Base-by-base conservation (phyloP, 2,113 vertebrate genomes). In the Corythoichthys haematopterus region DNA sequence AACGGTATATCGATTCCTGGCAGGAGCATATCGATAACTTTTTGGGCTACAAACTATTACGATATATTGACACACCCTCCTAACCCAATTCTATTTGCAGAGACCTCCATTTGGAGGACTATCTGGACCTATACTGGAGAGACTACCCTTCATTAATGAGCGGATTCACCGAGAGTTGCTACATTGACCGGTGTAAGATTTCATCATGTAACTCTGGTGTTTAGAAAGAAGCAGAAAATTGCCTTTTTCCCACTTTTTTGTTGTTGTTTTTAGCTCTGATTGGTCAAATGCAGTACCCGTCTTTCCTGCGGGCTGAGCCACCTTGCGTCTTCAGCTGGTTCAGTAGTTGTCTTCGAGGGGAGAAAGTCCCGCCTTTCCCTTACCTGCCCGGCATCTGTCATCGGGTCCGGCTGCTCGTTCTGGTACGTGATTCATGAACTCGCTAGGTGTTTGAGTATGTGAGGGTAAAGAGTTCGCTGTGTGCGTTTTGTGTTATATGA, bases 51-150 rank as follows among this genome's bases (percentile, higher is more conserved):
- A 28, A 28, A 28, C 20, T 28, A 28, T 28, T 28, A 28, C 20
- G 20, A 28, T 1, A 28, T 28, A 28, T 28, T 28, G 20, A 28
- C 20, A 28, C 20, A 28, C 20, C 20, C 20, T 28, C 14, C 36
- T 7, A 57, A 36, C 4, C 6, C 33, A 6, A 4, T 38, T 90
- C 58, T 75, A 3, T 64, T 60, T 83, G 57, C 84, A 99, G 96
- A 82, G 97, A 99, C 82, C 93, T 98, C 50, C 93, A 95, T 69
- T 80, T 97, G 85, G 93, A 94, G 12, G 83, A 94, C 70, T 98
- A 97, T 38, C 82, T 96, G 72, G 95, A 98, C 89, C 93, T 95
- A 70, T 98, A 99, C 91, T 99, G 94, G 89, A 92, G 96, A 88
- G 96, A 98, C 82, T 95, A 94, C 80, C 95, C 97, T 73, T 89